These are phyloP conservation scores for Pomatorhinus ruficollis DNA, from an alignment of 2,113 vertebrate species.

Conservation along the genomic window DNA sequence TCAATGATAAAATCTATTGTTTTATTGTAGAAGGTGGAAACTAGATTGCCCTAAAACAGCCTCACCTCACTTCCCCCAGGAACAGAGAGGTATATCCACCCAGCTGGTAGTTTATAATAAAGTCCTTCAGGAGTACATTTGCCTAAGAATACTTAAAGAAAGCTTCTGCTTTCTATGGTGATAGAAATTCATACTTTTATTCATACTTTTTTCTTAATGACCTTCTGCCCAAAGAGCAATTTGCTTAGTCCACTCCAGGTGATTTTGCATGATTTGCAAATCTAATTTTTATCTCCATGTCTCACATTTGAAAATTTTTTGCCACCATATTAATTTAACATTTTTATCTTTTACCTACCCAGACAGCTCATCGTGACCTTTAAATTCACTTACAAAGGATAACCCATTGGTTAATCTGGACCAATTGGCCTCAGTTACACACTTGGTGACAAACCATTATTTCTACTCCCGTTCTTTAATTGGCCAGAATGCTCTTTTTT, in stretches of 20 bases:
- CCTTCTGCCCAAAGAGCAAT: conserved; percentile 63
- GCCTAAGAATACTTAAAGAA: background rate
- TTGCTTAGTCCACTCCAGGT: conserved; percentile 69
- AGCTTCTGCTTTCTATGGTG: background rate
- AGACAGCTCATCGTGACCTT: conserved; percentile 73
- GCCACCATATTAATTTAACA: conserved; percentile 73
- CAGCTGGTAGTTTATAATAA: conserved; percentile 19
- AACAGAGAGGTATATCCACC: background rate
- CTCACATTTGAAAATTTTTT: conserved; percentile 69
- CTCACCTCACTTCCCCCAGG: background rate
- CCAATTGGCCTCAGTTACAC: conserved; percentile 80
- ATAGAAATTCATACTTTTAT: conserved; percentile 60
- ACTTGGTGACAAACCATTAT: conserved; percentile 81
- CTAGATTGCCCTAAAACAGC: background rate
- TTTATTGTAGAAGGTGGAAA: background rate
- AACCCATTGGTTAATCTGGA: conserved; percentile 79
- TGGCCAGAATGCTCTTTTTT: conserved; percentile 80
- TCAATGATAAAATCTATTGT: background rate
- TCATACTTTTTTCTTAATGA: conserved; percentile 58
- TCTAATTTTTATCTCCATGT: conserved; percentile 69
- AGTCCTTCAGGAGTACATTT: conserved; percentile 47
- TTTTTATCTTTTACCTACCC: conserved; percentile 72
- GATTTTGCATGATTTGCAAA: conserved; percentile 72
- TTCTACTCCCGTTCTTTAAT: conserved; percentile 78
- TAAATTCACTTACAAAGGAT: conserved; percentile 79